phyloP scores from a whole-genome alignment of 2,113 vertebrate species.

The Alethe castanea region DNA sequence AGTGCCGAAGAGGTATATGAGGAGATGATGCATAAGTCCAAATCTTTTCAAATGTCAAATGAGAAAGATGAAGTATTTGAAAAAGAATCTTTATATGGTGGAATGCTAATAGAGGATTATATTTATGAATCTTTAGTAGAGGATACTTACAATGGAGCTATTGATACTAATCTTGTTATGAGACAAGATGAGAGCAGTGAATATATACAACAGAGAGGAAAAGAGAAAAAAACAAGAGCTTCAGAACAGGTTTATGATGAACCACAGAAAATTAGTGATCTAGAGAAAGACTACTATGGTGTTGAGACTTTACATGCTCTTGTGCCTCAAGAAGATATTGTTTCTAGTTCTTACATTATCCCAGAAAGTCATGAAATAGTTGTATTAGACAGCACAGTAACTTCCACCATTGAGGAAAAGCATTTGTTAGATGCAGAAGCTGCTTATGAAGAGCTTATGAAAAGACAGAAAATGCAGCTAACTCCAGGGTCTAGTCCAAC shows the following conservation, averaged over 20 bases:
- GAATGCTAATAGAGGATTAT: conserved; percentile 97
- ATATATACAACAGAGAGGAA: conserved; percentile 68
- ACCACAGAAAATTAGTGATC: conserved; percentile 80
- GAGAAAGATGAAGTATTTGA: conserved; percentile 86
- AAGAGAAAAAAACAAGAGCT: conserved; percentile 79
- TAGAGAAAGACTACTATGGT: conserved; percentile 82
- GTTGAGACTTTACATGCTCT: conserved; percentile 78
- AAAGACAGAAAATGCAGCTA: conserved; percentile 81
- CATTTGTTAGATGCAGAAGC: conserved; percentile 74
- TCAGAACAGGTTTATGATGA: conserved; percentile 87
- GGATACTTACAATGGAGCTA: conserved; percentile 77
- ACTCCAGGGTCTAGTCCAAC: conserved; percentile 87
- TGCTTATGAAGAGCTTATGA: conserved; percentile 80
- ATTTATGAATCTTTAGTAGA: conserved; percentile 95
- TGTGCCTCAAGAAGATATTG: conserved; percentile 78
- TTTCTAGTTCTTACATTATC: conserved; percentile 71
- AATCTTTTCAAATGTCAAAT: conserved; percentile 76
- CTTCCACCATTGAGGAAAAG: conserved; percentile 70
- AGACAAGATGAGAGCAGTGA: conserved; percentile 73
- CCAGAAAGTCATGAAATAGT: conserved; percentile 87
- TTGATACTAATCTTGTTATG: conserved; percentile 62
- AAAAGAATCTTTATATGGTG: conserved; percentile 93
- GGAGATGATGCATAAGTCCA: conserved; percentile 88
- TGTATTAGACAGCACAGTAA: conserved; percentile 74
- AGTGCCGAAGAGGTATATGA: conserved; percentile 93